A percentile compares a stretch with the other conserved stretches of the same genome.
Evolutionary conservation across 2,888 invertebrate species (phyloP).

Genomic region (Athripsodes cinereus): DNA sequence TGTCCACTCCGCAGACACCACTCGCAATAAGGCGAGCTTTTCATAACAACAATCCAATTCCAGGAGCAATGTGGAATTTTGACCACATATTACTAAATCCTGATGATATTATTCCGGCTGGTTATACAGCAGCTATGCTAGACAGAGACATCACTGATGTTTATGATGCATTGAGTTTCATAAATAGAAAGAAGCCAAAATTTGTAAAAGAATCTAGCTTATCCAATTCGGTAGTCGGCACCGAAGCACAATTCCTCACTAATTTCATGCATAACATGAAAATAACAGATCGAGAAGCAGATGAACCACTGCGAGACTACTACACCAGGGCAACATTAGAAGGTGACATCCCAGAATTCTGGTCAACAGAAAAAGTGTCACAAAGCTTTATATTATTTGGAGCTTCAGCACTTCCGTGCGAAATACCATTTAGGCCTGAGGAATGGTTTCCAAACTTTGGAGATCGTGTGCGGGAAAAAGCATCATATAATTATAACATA

Average conservation of each 20-base stretch:
- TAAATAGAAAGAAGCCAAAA: background rate
- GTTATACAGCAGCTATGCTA: background rate
- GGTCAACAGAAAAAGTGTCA: background rate
- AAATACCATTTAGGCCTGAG: background rate
- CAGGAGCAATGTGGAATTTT: background rate
- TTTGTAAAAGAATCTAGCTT: background rate
- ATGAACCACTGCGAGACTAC: background rate
- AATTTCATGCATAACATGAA: background rate
- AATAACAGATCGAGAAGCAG: background rate
- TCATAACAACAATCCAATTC: background rate
- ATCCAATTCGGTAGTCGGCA: background rate
- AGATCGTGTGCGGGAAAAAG: background rate
- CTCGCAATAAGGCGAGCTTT: background rate
- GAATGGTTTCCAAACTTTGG: background rate
- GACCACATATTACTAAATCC: background rate
- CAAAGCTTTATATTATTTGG: background rate
- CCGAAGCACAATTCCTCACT: background rate
- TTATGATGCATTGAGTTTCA: background rate
- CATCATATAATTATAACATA: background rate
- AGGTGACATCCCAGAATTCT: background rate
- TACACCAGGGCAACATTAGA: background rate
- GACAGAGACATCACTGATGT: background rate
- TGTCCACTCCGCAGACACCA: background rate
- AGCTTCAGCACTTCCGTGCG: background rate
- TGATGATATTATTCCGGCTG: background rate